Evolutionary conservation across 1,140 invertebrate species (phyloP).

Genomic region (Babylonia areolata): DNA sequence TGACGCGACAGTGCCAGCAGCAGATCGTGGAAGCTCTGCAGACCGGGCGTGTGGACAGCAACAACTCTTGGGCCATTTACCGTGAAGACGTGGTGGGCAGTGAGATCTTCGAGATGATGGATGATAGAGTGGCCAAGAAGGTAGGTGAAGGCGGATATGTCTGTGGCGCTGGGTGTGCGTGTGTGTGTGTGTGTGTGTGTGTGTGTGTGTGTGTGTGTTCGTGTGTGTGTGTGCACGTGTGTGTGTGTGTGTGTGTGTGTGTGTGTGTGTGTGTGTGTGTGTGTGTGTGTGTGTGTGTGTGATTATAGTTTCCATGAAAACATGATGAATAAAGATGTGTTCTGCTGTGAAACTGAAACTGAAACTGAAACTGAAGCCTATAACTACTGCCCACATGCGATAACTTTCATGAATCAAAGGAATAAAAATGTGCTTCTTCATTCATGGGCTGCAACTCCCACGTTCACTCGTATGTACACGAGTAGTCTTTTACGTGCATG

Average conservation of each 20-base stretch:
- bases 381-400: too few species aligned
- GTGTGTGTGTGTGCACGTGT: neutral
- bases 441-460: too few species aligned
- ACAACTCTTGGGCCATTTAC: slow-evolving; percentile 58
- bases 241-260: slow-evolving; percentile 1
- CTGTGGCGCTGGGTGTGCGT: neutral
- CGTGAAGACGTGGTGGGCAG: slow-evolving; percentile 68
- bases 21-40: slow-evolving; percentile 41
- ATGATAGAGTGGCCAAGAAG: slow-evolving; percentile 43
- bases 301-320: too few species aligned
- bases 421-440: too few species aligned
- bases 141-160: slow-evolving; percentile 13
- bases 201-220: slow-evolving; percentile 8
- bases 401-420: too few species aligned
- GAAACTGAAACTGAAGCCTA: too few species aligned
- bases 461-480: too few species aligned
- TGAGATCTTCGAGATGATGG: slow-evolving; percentile 48
- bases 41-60: slow-evolving; percentile 59
- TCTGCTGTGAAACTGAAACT: too few species aligned
- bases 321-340: too few species aligned
- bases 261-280: neutral
- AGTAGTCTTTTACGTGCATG: too few species aligned
- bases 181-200: slow-evolving; percentile 9
- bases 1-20: slow-evolving; percentile 65
- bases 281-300: slow-evolving; percentile 9